Percentiles rank a stretch among this genome's conserved stretches.
These are phyloP conservation scores for Lagopus muta DNA, from an alignment of 2,113 vertebrate genomes.

Conservation along the genomic window DNA sequence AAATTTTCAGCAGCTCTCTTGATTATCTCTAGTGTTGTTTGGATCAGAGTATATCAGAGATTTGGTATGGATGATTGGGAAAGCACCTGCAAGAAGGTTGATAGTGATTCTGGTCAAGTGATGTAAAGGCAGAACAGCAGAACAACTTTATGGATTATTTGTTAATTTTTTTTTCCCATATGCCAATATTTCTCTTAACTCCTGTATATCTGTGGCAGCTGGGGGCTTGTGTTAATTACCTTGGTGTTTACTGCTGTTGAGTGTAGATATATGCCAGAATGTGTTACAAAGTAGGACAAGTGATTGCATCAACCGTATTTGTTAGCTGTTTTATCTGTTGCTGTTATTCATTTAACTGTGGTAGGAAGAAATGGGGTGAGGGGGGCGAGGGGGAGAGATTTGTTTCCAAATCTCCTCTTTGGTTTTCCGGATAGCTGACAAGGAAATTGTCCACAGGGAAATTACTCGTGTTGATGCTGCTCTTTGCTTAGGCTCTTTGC, in stretches of 20 bases:
- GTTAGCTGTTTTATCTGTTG: neutral
- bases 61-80: neutral
- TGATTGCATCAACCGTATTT: neutral
- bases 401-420: neutral
- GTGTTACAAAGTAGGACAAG: neutral
- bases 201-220: neutral
- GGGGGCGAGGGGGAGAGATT: neutral
- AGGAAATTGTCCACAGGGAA: neutral
- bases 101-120: neutral
- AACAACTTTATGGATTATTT: neutral
- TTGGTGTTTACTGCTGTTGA: neutral
- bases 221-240: neutral
- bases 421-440: neutral
- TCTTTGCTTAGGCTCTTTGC: neutral
- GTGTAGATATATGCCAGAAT: neutral
- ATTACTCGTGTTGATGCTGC: neutral
- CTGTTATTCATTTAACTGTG: neutral
- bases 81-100: neutral
- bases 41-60: neutral
- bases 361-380: neutral
- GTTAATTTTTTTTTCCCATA: neutral
- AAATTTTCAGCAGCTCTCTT: neutral
- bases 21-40: neutral
- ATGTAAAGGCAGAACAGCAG: neutral
- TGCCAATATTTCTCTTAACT: neutral